Evolutionary conservation across 2,113 vertebrate species (phyloP), one percentile per base, ranked within the genome.

Genomic region (Callocephalon fimbriatum): DNA sequence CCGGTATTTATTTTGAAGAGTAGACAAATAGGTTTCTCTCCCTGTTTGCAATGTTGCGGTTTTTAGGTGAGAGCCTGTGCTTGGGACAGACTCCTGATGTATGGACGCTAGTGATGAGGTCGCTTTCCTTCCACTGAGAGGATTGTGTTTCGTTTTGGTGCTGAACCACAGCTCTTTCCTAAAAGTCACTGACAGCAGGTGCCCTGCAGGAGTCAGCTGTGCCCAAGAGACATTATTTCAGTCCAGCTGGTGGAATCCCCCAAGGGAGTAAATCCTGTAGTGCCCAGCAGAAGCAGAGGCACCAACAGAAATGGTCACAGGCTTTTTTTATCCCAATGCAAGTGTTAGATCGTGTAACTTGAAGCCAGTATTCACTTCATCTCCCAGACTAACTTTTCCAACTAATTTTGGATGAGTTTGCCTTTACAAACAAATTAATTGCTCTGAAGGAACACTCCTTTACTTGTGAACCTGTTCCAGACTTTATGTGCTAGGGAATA

Each of bases 241-340:
- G 65, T 29, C 42, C 10, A 48, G 77, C 73, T 81, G 80, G 54
- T 71, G 89, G 66, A 68, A 63, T 95, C 59, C 72, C 92, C 78
- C 63, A 22, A 35, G 88, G 90, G 88, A 95, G 38, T 38, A 35
- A 65, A 76, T 90, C 75, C 65, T 44, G 27, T 23, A 22, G 88
- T 35, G 88, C 88, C 93, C 95, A 77, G 88, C 91, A 95, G 83
- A 5, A 79, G 80, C 61, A 85, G 85, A 72, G 70, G 78, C 74
- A 83, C 67, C 86, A 77, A 89, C 94, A 97, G 85, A 80, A 94
- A 66, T 15, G 25, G 40, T 90, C 91, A 71, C n/a, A 2, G 76
- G 86, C 87, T 89, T 96, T 95, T 96, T 89, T 93, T 89, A 75
- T 89, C 92, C 67, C 80, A 48, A 6, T 27, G 75, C 59, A 23